Conservation (phyloP, 2,888 invertebrate species). For the Megamerina dolium region DNA sequence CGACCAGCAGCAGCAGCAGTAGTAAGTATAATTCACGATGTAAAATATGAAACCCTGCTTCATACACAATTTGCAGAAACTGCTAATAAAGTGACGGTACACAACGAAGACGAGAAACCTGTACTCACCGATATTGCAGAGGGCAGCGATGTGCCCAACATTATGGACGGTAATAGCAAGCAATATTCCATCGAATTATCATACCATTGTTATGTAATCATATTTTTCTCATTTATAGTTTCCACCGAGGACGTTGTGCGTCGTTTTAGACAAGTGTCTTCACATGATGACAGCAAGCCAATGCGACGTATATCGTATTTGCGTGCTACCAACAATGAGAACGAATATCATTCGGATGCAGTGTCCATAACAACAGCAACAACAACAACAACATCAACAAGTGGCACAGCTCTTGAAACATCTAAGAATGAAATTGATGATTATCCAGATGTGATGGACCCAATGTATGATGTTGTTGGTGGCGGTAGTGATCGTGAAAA, state of each 20-base stretch:
- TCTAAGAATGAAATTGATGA: conserved; percentile 30
- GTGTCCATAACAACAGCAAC: conserved; percentile 19
- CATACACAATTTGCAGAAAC: conserved; percentile 23
- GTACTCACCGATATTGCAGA: conserved; percentile 40
- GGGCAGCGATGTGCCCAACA: conserved; percentile 23
- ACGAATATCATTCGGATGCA: conserved; percentile 54
- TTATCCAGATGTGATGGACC: conserved; percentile 41
- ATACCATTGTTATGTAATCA: conserved; percentile 1
- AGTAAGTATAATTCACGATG: background rate
- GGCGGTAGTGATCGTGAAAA: conserved; percentile 18
- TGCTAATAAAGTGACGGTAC: conserved; percentile 24
- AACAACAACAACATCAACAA: conserved; percentile 9
- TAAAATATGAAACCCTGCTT: background rate
- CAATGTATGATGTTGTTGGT: conserved; percentile 38
- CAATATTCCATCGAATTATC: conserved; percentile 7
- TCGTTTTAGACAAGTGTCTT: conserved; percentile 44
- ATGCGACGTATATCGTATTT: conserved; percentile 90
- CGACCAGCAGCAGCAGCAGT: too few relatives aligned
- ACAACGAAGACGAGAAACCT: conserved; percentile 27
- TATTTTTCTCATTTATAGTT: background rate
- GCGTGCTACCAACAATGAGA: conserved; percentile 77
- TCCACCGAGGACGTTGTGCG: conserved; percentile 32
- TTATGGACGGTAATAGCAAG: conserved; percentile 15
- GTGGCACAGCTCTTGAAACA: conserved; percentile 7
- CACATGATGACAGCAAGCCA: conserved; percentile 79